These are phyloP conservation scores for Acrobasis suavella DNA, from an alignment of 2,888 invertebrate genomes.

Conservation along the genomic window DNA sequence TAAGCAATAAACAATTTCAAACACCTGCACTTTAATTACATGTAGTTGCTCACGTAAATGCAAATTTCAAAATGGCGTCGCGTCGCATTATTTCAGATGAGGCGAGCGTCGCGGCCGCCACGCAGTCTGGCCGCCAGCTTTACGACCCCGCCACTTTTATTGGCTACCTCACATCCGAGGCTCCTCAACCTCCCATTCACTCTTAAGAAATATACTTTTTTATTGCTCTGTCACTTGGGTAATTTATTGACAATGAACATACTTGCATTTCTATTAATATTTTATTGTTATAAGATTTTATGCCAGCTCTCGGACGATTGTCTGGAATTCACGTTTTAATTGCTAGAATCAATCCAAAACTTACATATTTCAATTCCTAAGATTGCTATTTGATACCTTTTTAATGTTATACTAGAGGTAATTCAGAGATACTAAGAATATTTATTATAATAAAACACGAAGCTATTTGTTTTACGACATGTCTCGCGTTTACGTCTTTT, in stretches of 20 bases:
- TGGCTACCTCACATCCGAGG: constrained; percentile 79
- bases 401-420: not conserved
- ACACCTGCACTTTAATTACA: constrained; percentile 5
- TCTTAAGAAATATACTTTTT: constrained; percentile 79
- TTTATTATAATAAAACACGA: not conserved
- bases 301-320: constrained; percentile 60
- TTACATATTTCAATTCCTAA: not conserved
- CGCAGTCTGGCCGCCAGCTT: constrained; percentile 77
- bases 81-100: constrained; percentile 43
- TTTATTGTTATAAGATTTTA: constrained; percentile 77
- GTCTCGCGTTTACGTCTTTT: constrained; percentile 2
- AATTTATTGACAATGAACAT: constrained; percentile 82
- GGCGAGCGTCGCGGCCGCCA: constrained; percentile 66
- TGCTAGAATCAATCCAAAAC: constrained; percentile 44
- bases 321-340: constrained; percentile 61
- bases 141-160: constrained; percentile 80
- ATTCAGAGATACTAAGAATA: not conserved
- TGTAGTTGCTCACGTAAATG: constrained; percentile 15
- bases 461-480: constrained; percentile 3
- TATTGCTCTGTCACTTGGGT: constrained; percentile 80
- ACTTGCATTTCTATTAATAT: constrained; percentile 83
- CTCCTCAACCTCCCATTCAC: constrained; percentile 80
- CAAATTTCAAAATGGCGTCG: constrained; percentile 20
- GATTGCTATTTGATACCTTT: not conserved
- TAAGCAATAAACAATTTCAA: not conserved